Percentiles rank a stretch among this genome's conserved stretches.
Conservation (phyloP, 2,113 vertebrate genomes). For the Andinoacara biseriatus region DNA sequence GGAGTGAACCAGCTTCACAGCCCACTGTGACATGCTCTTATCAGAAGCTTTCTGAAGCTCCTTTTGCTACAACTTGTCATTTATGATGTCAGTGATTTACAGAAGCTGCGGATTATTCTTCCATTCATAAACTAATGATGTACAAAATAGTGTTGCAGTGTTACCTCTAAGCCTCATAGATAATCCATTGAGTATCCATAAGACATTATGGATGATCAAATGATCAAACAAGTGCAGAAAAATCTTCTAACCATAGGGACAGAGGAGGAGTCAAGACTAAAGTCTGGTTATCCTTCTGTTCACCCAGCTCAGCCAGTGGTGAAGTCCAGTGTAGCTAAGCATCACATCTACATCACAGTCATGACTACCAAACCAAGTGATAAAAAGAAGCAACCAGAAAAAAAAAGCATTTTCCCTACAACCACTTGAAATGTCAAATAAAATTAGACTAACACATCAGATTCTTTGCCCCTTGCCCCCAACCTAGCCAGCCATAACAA, state of each 20-base stretch:
- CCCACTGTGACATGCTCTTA: neutral
- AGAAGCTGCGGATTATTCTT: rapidly evolving
- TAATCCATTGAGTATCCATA: neutral
- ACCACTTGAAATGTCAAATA: no score
- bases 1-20: neutral
- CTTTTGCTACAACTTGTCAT: neutral
- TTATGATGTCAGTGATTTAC: neutral
- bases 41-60: neutral
- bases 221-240: neutral
- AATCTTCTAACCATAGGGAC: neutral
- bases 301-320: neutral
- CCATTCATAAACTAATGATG: neutral
- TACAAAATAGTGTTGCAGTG: neutral
- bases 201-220: neutral
- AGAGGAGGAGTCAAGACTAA: neutral
- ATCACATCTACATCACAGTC: no score
- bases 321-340: no score
- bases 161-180: neutral
- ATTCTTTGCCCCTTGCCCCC: no score
- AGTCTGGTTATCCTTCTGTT: neutral
- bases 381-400: no score
- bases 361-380: no score
- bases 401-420: no score
- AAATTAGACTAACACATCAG: no score
- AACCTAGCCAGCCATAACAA: neutral